Base-by-base conservation (phyloP, 2,797 vertebrate species). In the Benthosema pterotum region DNA sequence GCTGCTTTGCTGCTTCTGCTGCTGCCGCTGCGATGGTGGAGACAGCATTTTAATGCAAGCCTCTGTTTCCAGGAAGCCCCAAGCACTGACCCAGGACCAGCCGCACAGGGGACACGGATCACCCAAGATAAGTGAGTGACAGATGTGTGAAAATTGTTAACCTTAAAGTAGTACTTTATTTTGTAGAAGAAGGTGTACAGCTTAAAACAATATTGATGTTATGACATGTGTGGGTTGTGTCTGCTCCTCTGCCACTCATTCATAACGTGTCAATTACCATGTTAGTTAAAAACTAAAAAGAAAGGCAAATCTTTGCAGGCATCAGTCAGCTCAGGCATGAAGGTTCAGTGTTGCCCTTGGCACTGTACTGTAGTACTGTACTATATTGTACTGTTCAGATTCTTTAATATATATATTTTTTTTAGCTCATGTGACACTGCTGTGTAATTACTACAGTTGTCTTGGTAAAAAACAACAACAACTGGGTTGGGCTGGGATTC, bases 61-160 rank as follows among this genome's bases (percentile, higher is more conserved):
- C 79, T 92, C 61, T 92, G 63, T 67, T 91, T 87, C 67, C 88
- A 94, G 93, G 90, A 83, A 63, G 65, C 77, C 62, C 84, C 73
- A 72, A 66, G 66, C 71, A 75, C 77, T 58, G 71, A 79, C 42
- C 73, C 80, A 42, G 78, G 48, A 57, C 68, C 75, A 28, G 72
- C 65, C 59, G 55, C 84, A n/a, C n/a, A n/a, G 67, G 82, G 74
- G 65, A 68, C 67, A 8, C 83, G 50, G 42, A 71, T 71, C 25
- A 48, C 68, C 74, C 75, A 62, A 47, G 83, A 88, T 82, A 92
- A 90, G 93, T 93, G 75, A 86, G 90, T 86, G 13, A 63, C 18
- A 49, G 18, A 54, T 49, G 38, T 17, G 38, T 12, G 15, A 47
- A 3, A 47, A n/a, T n/a, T n/a, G n/a, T 18, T 1, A 25, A 25